Evolutionary conservation across 2,797 vertebrate species (phyloP), one percentile per base, ranked within the genome.

Genomic region (Gobio occitaniae): DNA sequence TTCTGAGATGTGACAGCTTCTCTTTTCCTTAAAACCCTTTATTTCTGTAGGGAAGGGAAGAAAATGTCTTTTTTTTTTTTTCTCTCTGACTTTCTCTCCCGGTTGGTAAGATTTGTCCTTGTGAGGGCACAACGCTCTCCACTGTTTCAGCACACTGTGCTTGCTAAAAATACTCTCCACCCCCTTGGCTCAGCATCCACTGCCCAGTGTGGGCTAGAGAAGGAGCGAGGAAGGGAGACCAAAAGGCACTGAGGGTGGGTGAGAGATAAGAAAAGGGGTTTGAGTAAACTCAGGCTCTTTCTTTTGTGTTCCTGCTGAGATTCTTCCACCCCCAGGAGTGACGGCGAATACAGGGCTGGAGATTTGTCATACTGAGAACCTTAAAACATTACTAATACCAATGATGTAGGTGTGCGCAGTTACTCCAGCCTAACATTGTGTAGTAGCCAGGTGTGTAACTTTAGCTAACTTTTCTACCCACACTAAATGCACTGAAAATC

Each of bases 151-250:
- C 84, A 86, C 74, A 84, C 78, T 77, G 85, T 65, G 72, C 38
- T 52, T 78, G 47, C 90, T 91, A 89, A 88, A 91, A 91, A 91
- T 91, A 91, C 80, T 61, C 71, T 84, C 78, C 71, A 71, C 71
- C 79, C 79, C 75, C 68, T 75, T 71, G 85, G 80, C 87, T 86
- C 85, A 86, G 80, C 88, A 87, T 86, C 81, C 82, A 87, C 21
- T 75, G 66, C 87, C 82, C 86, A 56, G 86, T 83, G 78, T 79
- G 89, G 83, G 82, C 68, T 78, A 41, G 41, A 76, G 56, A 41
- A 68, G 66, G 84, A 56, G 68, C 25, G 76, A 86, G 65, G 70
- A 66, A 84, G 48, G 13, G 50, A 80, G 66, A 82, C 68, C 75
- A 50, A 70, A 74, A 56, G 74, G 56, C 63, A 47, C 59, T 36